phyloP scores from a whole-genome alignment of 2,113 vertebrate genomes.

The Dunckerocampus dactyliophorus region DNA sequence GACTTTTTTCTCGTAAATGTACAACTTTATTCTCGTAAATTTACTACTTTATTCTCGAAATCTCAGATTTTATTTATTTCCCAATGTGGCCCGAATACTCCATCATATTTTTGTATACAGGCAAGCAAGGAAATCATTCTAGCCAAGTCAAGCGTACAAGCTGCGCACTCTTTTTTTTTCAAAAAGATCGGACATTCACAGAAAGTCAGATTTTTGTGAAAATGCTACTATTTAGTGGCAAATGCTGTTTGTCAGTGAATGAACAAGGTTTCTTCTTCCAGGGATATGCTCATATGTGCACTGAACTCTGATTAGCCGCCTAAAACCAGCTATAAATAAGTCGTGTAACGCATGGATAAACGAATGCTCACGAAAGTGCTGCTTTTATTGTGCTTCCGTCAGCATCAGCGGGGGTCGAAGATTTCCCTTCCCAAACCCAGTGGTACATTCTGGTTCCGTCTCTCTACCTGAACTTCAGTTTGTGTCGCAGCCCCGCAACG shows the following conservation, averaged over 20 bases:
- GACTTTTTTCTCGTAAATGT: too few species aligned
- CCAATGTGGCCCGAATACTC: too few species aligned
- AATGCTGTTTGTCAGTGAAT: too few species aligned
- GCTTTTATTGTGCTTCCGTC: constrained; percentile 18
- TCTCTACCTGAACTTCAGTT: constrained; percentile 2
- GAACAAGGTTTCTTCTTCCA: constrained; percentile 52
- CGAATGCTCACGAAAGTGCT: not conserved
- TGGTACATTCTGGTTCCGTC: constrained; percentile 15
- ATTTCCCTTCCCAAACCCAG: constrained; percentile 21
- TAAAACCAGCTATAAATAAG: constrained; percentile 1
- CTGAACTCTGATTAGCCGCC: constrained; percentile 34
- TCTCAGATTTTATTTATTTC: too few species aligned
- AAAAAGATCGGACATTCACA: constrained; percentile 29
- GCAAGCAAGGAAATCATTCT: constrained; percentile 23
- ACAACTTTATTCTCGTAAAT: too few species aligned
- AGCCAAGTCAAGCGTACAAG: not conserved
- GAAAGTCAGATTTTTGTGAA: constrained; percentile 22
- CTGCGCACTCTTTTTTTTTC: not conserved
- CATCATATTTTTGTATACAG: not conserved
- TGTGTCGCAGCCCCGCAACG: constrained; percentile 4
- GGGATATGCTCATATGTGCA: constrained; percentile 56
- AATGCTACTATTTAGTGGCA: not conserved
- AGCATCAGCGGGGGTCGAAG: constrained; percentile 17
- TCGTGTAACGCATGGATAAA: constrained; percentile 28
- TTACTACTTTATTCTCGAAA: too few species aligned